phyloP scores from a whole-genome alignment of 2,797 vertebrate species.

The Cyprinodon diabolis region DNA sequence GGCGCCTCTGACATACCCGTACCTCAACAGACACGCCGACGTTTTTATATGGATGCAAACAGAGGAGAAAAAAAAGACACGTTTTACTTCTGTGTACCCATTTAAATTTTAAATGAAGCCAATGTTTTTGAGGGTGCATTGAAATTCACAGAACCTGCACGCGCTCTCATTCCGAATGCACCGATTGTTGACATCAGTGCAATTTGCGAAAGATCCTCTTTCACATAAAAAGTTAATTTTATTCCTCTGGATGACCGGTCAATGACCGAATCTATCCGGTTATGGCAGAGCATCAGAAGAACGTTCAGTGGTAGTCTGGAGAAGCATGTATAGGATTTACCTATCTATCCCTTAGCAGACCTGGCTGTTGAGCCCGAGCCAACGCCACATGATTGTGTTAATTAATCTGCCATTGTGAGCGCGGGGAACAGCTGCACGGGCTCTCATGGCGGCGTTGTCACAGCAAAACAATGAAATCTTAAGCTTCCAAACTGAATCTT shows the following conservation, averaged over 20 bases:
- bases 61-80: not conserved
- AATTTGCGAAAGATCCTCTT: conserved; percentile 75
- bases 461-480: conserved; percentile 99
- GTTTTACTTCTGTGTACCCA: conserved; percentile 8
- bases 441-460: conserved; percentile 97
- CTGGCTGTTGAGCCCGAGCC: conserved; percentile 97
- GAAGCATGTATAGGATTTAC: conserved; percentile 98
- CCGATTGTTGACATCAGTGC: conserved; percentile 79
- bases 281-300: conserved; percentile 86
- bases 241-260: conserved; percentile 86
- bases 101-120: conserved; percentile 25
- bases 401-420: conserved; percentile 99
- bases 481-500: conserved; percentile 97
- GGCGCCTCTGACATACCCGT: conserved; percentile 27
- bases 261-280: conserved; percentile 88
- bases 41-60: not conserved
- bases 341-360: conserved; percentile 99
- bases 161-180: conserved; percentile 5
- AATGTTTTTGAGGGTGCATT: conserved; percentile 3
- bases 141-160: not conserved
- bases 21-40: conserved; percentile 15
- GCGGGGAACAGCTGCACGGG: conserved; percentile 97
- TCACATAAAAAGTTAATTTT: conserved; percentile 53
- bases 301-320: conserved; percentile 88
- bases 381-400: conserved; percentile 99